Evolutionary conservation across 35 echinoderm and acorn worm species (phyloP).

Genomic region (Apostichopus parvimensis): DNA sequence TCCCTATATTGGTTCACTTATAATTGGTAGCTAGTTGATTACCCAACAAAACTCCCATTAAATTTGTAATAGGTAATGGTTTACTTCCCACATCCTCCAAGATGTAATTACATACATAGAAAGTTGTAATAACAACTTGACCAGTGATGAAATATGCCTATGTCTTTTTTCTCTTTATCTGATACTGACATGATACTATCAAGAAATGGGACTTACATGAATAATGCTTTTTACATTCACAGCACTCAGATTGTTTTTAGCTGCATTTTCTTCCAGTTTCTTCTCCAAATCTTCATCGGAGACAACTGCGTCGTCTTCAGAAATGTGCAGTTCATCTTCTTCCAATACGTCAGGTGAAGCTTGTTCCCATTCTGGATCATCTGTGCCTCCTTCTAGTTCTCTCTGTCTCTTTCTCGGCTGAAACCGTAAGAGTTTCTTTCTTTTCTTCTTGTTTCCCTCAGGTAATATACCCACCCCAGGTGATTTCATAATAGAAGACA

Average conservation of each 20-base stretch:
- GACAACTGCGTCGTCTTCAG: conserved; percentile 33
- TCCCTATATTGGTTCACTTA: too few relatives aligned
- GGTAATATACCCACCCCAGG: neutral
- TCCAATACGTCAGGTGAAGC: neutral
- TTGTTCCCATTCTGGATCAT: conserved; percentile 1
- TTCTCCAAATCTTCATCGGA: conserved; percentile 77
- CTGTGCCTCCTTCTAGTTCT: neutral
- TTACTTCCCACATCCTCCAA: too few relatives aligned
- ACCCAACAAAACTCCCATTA: too few relatives aligned
- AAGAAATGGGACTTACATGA: conserved; percentile 75
- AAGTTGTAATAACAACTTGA: too few relatives aligned
- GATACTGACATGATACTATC: neutral
- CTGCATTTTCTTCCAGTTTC: conserved; percentile 82
- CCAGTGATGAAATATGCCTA: too few relatives aligned
- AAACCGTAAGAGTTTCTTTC: conserved; percentile 34
- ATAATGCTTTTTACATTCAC: conserved; percentile 95
- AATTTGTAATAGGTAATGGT: too few relatives aligned
- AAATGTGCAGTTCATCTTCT: neutral
- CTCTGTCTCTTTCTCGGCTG: conserved; percentile 11
- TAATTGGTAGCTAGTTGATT: too few relatives aligned
- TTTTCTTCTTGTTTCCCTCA: neutral
- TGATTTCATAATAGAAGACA: conserved; percentile 41
- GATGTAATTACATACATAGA: too few relatives aligned
- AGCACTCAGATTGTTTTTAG: conserved; percentile 88
- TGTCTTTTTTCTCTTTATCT: neutral